Percentiles rank a stretch among this genome's conserved stretches.
Conservation (phyloP, 1,140 invertebrate genomes). For the Habropoda laboriosa region DNA sequence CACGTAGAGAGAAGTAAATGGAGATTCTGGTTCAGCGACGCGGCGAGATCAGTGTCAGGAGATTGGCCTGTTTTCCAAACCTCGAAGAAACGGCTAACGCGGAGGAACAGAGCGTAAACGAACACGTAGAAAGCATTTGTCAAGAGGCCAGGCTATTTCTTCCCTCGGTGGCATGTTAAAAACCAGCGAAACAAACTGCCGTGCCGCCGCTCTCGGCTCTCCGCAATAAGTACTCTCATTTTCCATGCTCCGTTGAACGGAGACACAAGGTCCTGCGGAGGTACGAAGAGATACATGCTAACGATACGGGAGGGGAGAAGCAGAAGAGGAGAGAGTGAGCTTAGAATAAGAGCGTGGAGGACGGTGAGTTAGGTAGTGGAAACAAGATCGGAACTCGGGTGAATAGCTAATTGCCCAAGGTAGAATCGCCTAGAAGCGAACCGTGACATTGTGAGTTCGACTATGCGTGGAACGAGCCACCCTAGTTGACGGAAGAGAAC, state of each 20-base stretch:
- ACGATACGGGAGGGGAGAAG: conserved; percentile 37
- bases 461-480: neutral
- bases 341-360: neutral
- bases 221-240: conserved; percentile 70
- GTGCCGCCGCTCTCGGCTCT: too few species aligned
- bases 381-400: conserved; percentile 67
- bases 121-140: conserved; percentile 65
- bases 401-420: conserved; percentile 71
- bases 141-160: conserved; percentile 44
- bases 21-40: conserved; percentile 10
- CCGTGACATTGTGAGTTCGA: conserved; percentile 51
- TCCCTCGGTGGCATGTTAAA: conserved; percentile 34
- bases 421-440: conserved; percentile 60
- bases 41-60: conserved; percentile 39
- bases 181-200: conserved; percentile 50
- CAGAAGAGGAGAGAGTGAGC: neutral
- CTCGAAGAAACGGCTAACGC: conserved; percentile 15
- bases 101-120: conserved; percentile 53
- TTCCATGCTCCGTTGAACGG: conserved; percentile 71
- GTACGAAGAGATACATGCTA: conserved; percentile 53
- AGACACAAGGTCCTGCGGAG: conserved; percentile 70
- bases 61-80: conserved; percentile 35
- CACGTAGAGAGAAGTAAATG: neutral
- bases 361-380: conserved; percentile 45
- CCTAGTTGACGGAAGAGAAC: conserved; percentile 25